phyloP scores from a whole-genome alignment of 2,113 vertebrate species.

The Paracanthobrama guichenoti region DNA sequence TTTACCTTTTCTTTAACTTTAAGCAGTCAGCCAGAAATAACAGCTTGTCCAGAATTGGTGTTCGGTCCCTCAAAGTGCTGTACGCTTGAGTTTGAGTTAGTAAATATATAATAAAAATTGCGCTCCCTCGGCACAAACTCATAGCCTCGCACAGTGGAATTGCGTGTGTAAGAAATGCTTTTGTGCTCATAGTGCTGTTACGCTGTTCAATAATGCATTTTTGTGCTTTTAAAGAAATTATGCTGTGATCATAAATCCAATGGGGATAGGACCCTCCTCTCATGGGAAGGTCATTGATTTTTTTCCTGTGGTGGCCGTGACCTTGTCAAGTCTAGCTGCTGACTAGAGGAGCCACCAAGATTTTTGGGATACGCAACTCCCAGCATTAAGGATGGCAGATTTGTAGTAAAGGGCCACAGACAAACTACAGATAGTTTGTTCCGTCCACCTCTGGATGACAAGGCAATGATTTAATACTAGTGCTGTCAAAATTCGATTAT shows the following conservation, averaged over 20 bases:
- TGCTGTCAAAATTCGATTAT: too few relatives aligned
- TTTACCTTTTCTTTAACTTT: slow-evolving; percentile 31
- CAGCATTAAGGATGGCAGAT: not conserved
- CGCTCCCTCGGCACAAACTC: slow-evolving; percentile 12
- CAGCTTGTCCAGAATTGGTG: slow-evolving; percentile 7
- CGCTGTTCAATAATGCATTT: slow-evolving; percentile 67
- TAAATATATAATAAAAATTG: slow-evolving; percentile 42
- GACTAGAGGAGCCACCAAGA: not conserved
- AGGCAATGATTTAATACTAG: slow-evolving; percentile 5
- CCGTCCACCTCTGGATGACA: not conserved
- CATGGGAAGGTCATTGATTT: slow-evolving; percentile 48
- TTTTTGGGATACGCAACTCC: not conserved
- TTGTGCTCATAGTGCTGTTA: slow-evolving; percentile 52
- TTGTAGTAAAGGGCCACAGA: not conserved
- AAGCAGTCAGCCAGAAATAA: slow-evolving; percentile 47
- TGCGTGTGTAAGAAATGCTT: slow-evolving; percentile 45
- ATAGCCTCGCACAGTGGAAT: not conserved
- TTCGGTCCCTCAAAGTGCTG: slow-evolving; percentile 21
- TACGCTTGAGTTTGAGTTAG: slow-evolving; percentile 25
- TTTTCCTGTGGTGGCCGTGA: slow-evolving; percentile 26
- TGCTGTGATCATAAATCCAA: slow-evolving; percentile 49
- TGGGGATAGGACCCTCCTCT: slow-evolving; percentile 35
- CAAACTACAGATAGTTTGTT: not conserved
- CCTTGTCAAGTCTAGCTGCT: slow-evolving; percentile 6
- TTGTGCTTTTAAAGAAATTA: slow-evolving; percentile 66